phyloP scores from a whole-genome alignment of 1,140 invertebrate genomes.

The Akabosia matsudoensis region DNA sequence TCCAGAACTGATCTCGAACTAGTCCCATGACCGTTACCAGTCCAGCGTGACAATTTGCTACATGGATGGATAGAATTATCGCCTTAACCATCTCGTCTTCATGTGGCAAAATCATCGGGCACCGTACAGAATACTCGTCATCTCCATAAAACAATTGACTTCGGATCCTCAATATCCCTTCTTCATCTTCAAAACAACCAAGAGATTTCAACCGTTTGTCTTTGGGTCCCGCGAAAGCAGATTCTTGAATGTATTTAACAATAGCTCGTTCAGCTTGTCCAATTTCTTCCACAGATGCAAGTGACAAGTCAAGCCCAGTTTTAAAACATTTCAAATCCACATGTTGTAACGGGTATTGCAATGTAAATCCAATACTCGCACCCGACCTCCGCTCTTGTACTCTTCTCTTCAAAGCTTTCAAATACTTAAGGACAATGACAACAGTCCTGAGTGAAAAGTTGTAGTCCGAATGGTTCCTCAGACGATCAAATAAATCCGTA shows the following conservation, averaged over 20 bases:
- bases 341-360: too few species aligned
- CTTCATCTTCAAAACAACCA: neutral
- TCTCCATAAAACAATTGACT: neutral
- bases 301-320: too few species aligned
- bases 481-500: too few species aligned
- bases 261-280: neutral
- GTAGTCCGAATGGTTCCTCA: too few species aligned
- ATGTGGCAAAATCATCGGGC: neutral
- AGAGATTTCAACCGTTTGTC: neutral
- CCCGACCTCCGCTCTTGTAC: too few species aligned
- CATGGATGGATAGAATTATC: neutral
- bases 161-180: neutral
- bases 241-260: neutral
- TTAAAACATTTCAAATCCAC: too few species aligned
- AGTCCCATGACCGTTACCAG: neutral
- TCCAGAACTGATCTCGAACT: neutral
- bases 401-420: too few species aligned
- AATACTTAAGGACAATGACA: too few species aligned
- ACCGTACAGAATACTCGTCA: neutral
- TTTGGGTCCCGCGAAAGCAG: neutral
- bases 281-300: neutral
- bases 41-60: neutral
- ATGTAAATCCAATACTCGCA: too few species aligned
- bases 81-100: neutral
- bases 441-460: too few species aligned